A percentile compares a stretch with the other conserved stretches of the same genome.
These are phyloP conservation scores for Meta bourneti DNA, from an alignment of 2,888 invertebrate genomes.

Conservation along the genomic window DNA sequence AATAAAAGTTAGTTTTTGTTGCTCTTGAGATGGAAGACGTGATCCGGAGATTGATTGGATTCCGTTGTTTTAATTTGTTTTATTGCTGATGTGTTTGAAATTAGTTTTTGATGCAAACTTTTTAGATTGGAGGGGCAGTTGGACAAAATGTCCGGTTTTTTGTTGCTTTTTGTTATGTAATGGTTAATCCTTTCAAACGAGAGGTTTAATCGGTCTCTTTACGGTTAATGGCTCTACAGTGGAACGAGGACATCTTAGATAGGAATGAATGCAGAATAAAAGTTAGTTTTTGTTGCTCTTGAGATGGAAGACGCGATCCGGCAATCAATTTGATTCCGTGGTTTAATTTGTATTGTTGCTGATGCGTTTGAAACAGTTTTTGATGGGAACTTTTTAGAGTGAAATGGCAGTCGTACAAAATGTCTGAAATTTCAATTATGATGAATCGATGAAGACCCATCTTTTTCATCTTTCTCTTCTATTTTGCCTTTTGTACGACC, in stretches of 20 bases:
- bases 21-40: background rate
- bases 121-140: too few species aligned
- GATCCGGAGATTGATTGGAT: background rate
- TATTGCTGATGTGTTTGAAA: background rate
- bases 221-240: slow-evolving; percentile 1
- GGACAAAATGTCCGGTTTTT: too few species aligned
- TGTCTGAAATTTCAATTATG: too few species aligned
- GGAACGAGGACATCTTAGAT: background rate
- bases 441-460: too few species aligned
- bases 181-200: slow-evolving; percentile 47
- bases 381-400: background rate
- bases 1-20: background rate
- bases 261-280: background rate
- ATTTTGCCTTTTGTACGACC: too few species aligned
- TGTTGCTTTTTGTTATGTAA: slow-evolving; percentile 39
- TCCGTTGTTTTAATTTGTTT: background rate
- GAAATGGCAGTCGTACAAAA: too few species aligned
- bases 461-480: too few species aligned
- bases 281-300: background rate
- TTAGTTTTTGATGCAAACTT: background rate
- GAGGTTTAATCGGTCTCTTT: slow-evolving; percentile 9
- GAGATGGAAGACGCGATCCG: background rate
- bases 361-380: background rate
- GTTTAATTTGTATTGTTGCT: background rate
- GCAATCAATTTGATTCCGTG: background rate